These are phyloP conservation scores for Conus ventricosus DNA, from an alignment of 1,140 invertebrate species.

Conservation along the genomic window DNA sequence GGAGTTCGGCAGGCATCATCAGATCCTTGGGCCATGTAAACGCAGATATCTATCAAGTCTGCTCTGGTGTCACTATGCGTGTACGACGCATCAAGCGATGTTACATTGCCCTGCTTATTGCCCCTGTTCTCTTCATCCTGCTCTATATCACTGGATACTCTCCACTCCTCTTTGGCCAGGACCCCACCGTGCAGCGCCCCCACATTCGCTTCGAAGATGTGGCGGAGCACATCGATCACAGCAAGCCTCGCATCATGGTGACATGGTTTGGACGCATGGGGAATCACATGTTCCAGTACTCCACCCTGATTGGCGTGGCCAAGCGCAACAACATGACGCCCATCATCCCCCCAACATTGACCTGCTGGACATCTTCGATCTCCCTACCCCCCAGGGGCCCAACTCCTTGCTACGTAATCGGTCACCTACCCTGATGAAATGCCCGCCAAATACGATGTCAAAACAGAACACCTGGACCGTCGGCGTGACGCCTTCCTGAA, in stretches of 20 bases:
- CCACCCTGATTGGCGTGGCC: constrained; percentile 54
- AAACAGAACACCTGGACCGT: constrained; percentile 42
- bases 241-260: constrained; percentile 43
- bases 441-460: constrained; percentile 43
- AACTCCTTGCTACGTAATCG: constrained; percentile 39
- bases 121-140: background rate
- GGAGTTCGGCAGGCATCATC: background rate
- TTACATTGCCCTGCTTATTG: background rate
- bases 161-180: background rate
- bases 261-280: constrained; percentile 57
- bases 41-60: background rate
- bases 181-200: background rate
- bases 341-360: constrained; percentile 48
- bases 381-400: constrained; percentile 47
- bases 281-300: constrained; percentile 66
- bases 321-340: constrained; percentile 58
- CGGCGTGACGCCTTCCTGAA: constrained; percentile 46
- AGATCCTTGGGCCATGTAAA: background rate
- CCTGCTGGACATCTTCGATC: constrained; percentile 56
- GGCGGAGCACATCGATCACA: constrained; percentile 32
- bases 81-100: constrained; percentile 25
- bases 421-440: constrained; percentile 45
- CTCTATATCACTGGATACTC: constrained; percentile 24
- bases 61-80: constrained; percentile 4
- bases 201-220: constrained; percentile 27